Evolutionary conservation across 2,113 vertebrate species (phyloP), one percentile per base, ranked within the genome.

Genomic region (Pithys albifrons): DNA sequence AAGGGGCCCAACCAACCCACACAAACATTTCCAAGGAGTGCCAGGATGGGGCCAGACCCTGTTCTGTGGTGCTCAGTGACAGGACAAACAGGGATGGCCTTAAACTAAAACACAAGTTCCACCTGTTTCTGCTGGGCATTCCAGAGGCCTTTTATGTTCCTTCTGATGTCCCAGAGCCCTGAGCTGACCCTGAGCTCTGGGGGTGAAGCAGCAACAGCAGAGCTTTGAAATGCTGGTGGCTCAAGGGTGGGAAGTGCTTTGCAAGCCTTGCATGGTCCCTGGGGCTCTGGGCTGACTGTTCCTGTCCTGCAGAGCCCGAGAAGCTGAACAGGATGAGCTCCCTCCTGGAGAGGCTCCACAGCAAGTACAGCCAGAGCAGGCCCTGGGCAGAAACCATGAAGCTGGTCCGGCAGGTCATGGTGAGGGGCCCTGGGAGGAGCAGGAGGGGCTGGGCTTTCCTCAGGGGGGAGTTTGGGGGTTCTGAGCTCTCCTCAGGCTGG

Each of bases 341-440:
- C 87, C 96, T 99, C 66, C 95, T 99, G 90, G 99, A 99, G 96
- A 98, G 98, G 76, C 99, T 99, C 51, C 99, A 99, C 11, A 95
- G 98, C 89, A 99, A 99, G 97, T 99, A 99, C 98, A 99, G 98
- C 90, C 99, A 99, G 67, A 98, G 99, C 57, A 97, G 99, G 69
- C 99, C 99, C 54, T 99, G 99, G 99, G 98, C 99, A 97, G 99
- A 99, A 95, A 99, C 99, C 84, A 98, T 98, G 97, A 99, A 99
- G 96, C 95, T 99, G 91, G 99, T 99, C 67, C 98, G 99, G 31
- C 99, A 99, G 97, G 98, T 99, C 78, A 99, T 99, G 99, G 99
- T 99, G 95, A 99, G 98, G 22, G 55, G n/a, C 27, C 62, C 33
- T 58, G 41, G 18, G 41, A 6, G 41, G 41, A 12, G 83, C 33